These are phyloP conservation scores for Helicolenus hilgendorfi DNA, from an alignment of 2,797 vertebrate genomes.

Conservation along the genomic window DNA sequence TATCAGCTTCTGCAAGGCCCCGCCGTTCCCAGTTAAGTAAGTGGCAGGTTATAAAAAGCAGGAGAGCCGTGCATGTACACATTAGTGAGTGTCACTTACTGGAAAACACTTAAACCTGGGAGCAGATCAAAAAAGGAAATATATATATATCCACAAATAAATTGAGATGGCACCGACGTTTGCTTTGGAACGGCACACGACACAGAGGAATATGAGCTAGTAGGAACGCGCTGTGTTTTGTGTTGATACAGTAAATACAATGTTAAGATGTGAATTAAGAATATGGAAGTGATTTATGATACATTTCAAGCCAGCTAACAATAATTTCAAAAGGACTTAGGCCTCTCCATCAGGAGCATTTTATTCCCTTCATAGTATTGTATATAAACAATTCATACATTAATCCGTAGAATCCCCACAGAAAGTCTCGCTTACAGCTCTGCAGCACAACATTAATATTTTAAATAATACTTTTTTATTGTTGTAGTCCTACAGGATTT, in stretches of 20 bases:
- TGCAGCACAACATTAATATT: neutral
- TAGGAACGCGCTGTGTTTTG: neutral
- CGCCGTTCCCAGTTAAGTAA: slow-evolving; percentile 80
- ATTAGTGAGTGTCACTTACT: slow-evolving; percentile 61
- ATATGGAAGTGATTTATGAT: neutral
- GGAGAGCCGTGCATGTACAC: slow-evolving; percentile 58
- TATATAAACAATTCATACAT: neutral
- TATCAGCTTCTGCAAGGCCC: slow-evolving; percentile 84
- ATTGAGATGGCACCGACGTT: neutral
- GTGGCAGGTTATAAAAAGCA: slow-evolving; percentile 88
- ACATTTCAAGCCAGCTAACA: neutral
- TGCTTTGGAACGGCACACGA: neutral
- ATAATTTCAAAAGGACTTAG: neutral
- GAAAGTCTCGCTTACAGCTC: neutral
- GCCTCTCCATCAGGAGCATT: neutral
- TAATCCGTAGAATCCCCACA: neutral
- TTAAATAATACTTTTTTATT: neutral
- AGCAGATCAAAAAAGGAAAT: slow-evolving; percentile 35
- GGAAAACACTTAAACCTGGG: slow-evolving; percentile 63
- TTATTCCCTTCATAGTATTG: neutral
- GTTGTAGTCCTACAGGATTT: neutral
- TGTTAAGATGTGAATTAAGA: neutral
- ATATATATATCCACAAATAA: slow-evolving; percentile 2
- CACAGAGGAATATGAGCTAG: neutral
- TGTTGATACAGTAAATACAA: neutral